Percentiles rank a stretch among this genome's conserved stretches.
Conservation (phyloP, 2,797 vertebrate species). For the Mormyrops attenuatus region DNA sequence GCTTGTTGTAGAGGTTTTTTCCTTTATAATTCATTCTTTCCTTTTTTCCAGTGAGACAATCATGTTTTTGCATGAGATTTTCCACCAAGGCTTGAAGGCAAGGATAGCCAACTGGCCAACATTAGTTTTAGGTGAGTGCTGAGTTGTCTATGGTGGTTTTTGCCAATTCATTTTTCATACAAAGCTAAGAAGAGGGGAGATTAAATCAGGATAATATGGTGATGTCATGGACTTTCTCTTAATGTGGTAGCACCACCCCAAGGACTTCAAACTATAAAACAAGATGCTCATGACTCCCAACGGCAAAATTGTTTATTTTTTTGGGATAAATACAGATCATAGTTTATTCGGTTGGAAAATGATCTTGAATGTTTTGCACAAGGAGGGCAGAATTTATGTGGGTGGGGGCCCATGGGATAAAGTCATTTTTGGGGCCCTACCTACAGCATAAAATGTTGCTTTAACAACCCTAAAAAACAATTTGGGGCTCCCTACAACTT, state of each 20-base stretch:
- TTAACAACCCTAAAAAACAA: neutral
- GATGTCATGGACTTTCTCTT: neutral
- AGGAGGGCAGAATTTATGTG: neutral
- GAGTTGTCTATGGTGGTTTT: neutral
- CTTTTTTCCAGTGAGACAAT: slow-evolving; percentile 83
- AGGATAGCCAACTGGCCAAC: slow-evolving; percentile 98
- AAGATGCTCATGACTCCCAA: neutral
- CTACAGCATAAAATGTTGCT: neutral
- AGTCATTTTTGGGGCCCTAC: neutral
- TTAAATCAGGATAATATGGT: neutral
- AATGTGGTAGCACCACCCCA: neutral
- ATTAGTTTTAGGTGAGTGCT: slow-evolving; percentile 86
- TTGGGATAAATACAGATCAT: neutral
- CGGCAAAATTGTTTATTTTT: neutral
- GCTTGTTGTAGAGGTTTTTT: neutral
- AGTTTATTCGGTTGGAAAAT: neutral
- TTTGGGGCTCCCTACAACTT: neutral
- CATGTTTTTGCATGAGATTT: slow-evolving; percentile 99
- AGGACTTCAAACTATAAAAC: neutral
- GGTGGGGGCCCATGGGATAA: neutral
- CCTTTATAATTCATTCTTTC: neutral
- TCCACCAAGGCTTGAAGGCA: slow-evolving; percentile 96
- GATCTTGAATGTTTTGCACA: neutral
- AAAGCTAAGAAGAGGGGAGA: neutral
- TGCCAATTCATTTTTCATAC: neutral